Conservation (phyloP, 64 coral and sea anemone genomes). For the Pachyseris speciosa region DNA sequence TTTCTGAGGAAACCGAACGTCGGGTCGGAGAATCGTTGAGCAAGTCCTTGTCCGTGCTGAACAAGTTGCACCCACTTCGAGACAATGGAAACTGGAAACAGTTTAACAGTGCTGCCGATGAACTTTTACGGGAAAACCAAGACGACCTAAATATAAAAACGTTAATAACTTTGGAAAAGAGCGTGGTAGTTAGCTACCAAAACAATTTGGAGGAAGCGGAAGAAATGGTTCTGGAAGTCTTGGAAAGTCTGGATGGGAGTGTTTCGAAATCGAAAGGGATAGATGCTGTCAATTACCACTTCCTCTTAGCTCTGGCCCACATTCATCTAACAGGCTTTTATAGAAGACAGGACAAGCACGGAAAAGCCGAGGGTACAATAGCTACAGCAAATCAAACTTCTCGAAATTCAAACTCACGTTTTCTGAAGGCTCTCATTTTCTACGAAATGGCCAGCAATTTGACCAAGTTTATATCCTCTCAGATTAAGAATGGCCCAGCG, state of each 20-base stretch:
- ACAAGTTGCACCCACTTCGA: conserved; percentile 48
- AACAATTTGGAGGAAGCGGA: conserved; percentile 8
- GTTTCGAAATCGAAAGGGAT: neutral
- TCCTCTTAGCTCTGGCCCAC: conserved; percentile 3
- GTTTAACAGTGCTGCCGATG: neutral
- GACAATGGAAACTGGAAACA: conserved; percentile 41
- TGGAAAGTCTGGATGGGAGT: neutral
- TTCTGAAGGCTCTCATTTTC: conserved; percentile 40
- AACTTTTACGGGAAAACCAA: neutral
- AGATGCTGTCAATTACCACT: neutral
- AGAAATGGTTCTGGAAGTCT: neutral
- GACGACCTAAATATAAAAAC: neutral
- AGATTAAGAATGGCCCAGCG: neutral
- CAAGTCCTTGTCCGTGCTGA: neutral
- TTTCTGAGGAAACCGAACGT: neutral
- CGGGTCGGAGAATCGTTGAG: neutral
- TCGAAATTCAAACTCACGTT: neutral
- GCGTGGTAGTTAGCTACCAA: conserved; percentile 25
- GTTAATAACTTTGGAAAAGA: conserved; percentile 47
- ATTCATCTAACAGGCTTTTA: conserved; percentile 59
- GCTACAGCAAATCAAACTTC: conserved; percentile 17
- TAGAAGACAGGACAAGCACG: conserved; percentile 42
- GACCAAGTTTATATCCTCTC: neutral
- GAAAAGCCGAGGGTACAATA: conserved; percentile 9
- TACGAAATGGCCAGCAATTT: conserved; percentile 75